Evolutionary conservation across 64 coral and sea anemone species (phyloP).

Genomic region (Anthopleura sola): DNA sequence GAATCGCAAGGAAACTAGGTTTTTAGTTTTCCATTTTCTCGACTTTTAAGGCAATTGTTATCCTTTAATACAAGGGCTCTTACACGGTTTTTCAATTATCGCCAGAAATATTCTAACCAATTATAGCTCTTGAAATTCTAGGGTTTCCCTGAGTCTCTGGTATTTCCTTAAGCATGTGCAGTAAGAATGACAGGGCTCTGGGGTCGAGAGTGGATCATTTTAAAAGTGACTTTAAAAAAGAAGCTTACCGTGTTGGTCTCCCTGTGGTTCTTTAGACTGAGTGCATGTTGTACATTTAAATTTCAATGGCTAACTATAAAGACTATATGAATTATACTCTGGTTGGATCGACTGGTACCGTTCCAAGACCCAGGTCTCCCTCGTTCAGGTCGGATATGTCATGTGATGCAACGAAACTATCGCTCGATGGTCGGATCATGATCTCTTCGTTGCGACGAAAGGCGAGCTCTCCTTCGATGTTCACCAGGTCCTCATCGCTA

Average conservation of each 20-base stretch:
- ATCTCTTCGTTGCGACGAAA: slow-evolving; percentile 37
- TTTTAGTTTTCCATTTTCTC: no score
- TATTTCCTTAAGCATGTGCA: no score
- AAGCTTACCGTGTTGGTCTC: not conserved
- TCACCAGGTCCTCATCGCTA: slow-evolving; percentile 79
- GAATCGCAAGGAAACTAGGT: no score
- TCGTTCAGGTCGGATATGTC: slow-evolving; percentile 47
- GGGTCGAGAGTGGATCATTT: no score
- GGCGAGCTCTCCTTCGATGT: slow-evolving; percentile 55
- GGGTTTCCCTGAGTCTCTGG: no score
- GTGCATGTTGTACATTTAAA: slow-evolving; percentile 5
- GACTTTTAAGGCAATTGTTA: no score
- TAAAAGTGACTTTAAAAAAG: not conserved
- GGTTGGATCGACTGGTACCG: not conserved
- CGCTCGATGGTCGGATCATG: slow-evolving; percentile 66
- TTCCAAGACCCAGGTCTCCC: slow-evolving; percentile 79
- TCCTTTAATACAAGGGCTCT: no score
- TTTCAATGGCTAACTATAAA: not conserved
- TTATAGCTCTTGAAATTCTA: no score
- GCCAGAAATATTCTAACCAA: no score
- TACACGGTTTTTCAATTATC: no score
- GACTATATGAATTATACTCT: slow-evolving; percentile 11
- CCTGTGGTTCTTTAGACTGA: not conserved
- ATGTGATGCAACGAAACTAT: slow-evolving; percentile 13
- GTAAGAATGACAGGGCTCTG: no score